Conservation (phyloP, 2,113 vertebrate species). For the Sialia sialis region DNA sequence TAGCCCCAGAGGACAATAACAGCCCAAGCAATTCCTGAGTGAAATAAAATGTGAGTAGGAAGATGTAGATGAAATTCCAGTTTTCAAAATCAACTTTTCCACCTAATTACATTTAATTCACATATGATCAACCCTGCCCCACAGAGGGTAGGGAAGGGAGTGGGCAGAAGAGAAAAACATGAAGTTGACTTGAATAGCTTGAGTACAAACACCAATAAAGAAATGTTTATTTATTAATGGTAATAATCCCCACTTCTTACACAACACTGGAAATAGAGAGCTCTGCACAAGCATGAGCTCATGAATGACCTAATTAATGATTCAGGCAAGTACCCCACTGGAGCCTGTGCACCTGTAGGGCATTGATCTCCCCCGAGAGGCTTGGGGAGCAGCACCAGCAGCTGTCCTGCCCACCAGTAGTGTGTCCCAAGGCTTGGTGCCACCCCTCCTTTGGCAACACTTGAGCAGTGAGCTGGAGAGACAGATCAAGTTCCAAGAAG, state of each 20-base stretch:
- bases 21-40: neutral
- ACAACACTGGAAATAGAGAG: neutral
- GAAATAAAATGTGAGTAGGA: neutral
- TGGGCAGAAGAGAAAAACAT: neutral
- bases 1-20: neutral
- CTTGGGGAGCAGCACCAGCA: neutral
- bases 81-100: neutral
- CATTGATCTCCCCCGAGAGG: rapidly evolving
- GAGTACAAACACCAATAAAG: neutral
- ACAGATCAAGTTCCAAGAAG: neutral
- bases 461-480: neutral
- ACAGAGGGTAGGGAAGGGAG: neutral
- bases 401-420: neutral
- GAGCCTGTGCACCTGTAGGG: rapidly evolving
- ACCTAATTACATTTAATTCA: neutral
- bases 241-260: neutral
- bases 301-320: neutral
- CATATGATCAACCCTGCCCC: neutral
- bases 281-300: neutral
- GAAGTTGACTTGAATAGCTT: neutral
- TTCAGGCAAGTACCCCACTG: neutral
- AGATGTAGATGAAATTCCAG: neutral
- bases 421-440: rapidly evolving
- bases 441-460: rapidly evolving
- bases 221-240: neutral